These are phyloP conservation scores for Apaloderma vittatum DNA, from an alignment of 2,113 vertebrate species.

Conservation along the genomic window DNA sequence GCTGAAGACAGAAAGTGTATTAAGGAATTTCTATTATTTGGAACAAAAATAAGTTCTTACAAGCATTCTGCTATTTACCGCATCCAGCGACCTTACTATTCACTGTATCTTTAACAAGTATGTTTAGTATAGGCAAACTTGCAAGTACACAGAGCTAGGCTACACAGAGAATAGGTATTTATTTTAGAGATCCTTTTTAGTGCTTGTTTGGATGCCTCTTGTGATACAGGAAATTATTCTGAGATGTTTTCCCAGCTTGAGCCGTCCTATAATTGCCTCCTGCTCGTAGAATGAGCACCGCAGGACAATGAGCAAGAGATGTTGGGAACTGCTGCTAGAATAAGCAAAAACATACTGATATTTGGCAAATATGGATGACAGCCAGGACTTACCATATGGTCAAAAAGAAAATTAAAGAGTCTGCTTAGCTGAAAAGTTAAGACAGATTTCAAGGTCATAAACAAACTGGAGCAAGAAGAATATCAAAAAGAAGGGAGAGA, in stretches of 20 bases:
- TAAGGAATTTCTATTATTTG: neutral
- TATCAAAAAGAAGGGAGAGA: neutral
- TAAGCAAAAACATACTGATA: neutral
- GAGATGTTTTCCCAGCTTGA: neutral
- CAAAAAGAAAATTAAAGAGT: neutral
- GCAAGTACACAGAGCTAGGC: neutral
- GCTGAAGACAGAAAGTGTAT: neutral
- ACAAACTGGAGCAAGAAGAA: neutral
- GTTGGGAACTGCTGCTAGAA: neutral
- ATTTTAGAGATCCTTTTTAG: neutral
- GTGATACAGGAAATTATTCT: neutral
- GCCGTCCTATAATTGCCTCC: neutral
- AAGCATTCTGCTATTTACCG: neutral
- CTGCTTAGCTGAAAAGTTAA: neutral
- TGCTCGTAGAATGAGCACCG: neutral
- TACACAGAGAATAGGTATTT: neutral
- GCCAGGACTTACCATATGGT: neutral
- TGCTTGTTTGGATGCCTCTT: neutral
- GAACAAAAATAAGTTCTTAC: neutral
- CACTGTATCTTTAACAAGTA: neutral
- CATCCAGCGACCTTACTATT: neutral
- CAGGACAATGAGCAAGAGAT: neutral
- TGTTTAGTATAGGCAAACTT: neutral
- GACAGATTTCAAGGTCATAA: neutral
- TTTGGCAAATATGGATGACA: neutral